Base-by-base conservation (phyloP, 2,888 invertebrate genomes). In the Elegia similella region DNA sequence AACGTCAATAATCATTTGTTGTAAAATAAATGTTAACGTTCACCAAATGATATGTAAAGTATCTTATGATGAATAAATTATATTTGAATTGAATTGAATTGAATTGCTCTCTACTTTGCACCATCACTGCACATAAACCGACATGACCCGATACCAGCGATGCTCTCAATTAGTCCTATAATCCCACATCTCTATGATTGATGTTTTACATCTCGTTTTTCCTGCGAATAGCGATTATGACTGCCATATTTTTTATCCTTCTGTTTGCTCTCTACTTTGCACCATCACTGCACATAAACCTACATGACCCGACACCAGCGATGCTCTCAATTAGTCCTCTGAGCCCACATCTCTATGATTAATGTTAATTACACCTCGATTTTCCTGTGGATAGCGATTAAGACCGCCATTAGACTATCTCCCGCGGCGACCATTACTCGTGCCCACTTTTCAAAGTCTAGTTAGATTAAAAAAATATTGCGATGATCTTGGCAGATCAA, bases 331-430 rank as follows among this genome's bases (percentile, higher is more conserved):
- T 86, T 84, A 86, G 73, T 83, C 75, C 78, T 75, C 73, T 59
- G 69, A 75, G 74, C 75, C 75, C 80, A 76, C 81, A 78, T 83
- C 76, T 75, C 76, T 82, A 82, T 86, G 88, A 90, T 86, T 82
- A 84, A 90, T 86, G 84, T 80, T 88, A 87, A 88, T 88, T 86
- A 84, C 82, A 76, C 78, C 83, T 80, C 81, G 78, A 81, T 84
- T 81, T 81, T 78, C 78, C 69, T 73, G 72, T 75, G 73, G 78
- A 79, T 80, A 78, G 76, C 80, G 78, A 86, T 85, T 86, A 84
- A 83, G 80, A 73, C 72, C 59, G 70, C 80, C 80, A 82, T 85
- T 84, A 85, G 72, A 78, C 72, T 75, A 76, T 78, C 76, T 81
- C 85, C 78, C 76, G 69, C 69, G 78, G 84, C 79, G 77, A 77